Base-by-base conservation (phyloP, 2,113 vertebrate species). In the Ochotona curzoniae region DNA sequence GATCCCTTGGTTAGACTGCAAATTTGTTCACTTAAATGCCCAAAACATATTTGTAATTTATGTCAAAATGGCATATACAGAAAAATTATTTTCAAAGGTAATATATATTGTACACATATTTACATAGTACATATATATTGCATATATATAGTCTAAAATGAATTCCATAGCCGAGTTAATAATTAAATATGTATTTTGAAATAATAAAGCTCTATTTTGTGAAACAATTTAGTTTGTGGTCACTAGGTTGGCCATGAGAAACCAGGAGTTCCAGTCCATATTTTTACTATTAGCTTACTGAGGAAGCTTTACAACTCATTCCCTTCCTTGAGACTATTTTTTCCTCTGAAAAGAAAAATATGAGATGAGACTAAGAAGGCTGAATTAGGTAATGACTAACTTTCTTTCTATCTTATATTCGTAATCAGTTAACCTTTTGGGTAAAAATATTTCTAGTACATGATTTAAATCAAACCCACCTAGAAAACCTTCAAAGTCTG, bases 401-500 rank as follows among this genome's bases (percentile, higher is more conserved):
- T 15, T 74, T 12, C 23, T 6, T 83, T 91, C 23, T 89, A 86
- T 10, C 20, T 93, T 69, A 61, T 21, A 49, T 51, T 14, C 32
- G 83, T 76, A 87, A 91, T 66, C 78, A 69, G 32, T 74, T 30
- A 94, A 35, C 13, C 18, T 18, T 83, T 71, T 70, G 32, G 18
- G 28, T 15, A 87, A 94, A 92, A 96, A 74, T 90, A 73, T 3
- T 63, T 79, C 14, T 8, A 67, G 5, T 91, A 74, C 11, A 51
- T 74, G 28, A 85, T 93, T 89, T 89, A 89, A 86, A 91, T 91
- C 14, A 91, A 87, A 82, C 32, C 17, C 21, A 94, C 54, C 79
- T 79, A 90, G 44, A 89, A 94, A 85, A 82, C 25, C 60, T 92
- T 87, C 9, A 3, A 93, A 93, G 21, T 30, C 88, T 70, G 51